A percentile compares a stretch with the other conserved stretches of the same genome.
Evolutionary conservation across 2,888 invertebrate genomes (phyloP).

Genomic region (Monoplex corrugatus): DNA sequence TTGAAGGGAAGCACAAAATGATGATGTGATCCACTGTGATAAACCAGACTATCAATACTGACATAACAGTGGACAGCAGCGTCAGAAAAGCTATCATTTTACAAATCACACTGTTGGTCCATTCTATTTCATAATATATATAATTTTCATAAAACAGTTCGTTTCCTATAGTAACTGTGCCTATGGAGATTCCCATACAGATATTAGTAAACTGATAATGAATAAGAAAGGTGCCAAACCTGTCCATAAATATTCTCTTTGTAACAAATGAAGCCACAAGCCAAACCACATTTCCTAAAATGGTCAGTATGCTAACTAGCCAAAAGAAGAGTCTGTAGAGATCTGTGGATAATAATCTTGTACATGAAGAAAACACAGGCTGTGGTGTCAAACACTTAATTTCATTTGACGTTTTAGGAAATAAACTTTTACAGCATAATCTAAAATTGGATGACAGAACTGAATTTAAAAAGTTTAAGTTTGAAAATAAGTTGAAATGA

Average conservation of each 20-base stretch:
- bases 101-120: background rate
- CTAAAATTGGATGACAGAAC: background rate
- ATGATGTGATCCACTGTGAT: constrained; percentile 1
- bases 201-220: constrained; percentile 3
- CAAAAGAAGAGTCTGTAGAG: background rate
- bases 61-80: background rate
- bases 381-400: background rate
- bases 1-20: background rate
- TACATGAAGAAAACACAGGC: background rate
- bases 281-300: background rate
- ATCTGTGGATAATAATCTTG: background rate
- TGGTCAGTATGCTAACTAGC: background rate
- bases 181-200: background rate
- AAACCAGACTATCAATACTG: background rate
- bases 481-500: background rate
- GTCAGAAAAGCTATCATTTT: background rate
- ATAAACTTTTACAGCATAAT: background rate
- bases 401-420: background rate
- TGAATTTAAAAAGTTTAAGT: background rate
- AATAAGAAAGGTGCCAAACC: background rate
- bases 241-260: background rate
- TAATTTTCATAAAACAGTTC: background rate
- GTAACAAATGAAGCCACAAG: background rate
- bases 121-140: background rate
- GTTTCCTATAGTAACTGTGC: background rate